A percentile compares a stretch with the other conserved stretches of the same genome.
These are phyloP conservation scores for Drosophila pseudoananassae DNA, from an alignment of 1,140 invertebrate species.

Conservation along the genomic window DNA sequence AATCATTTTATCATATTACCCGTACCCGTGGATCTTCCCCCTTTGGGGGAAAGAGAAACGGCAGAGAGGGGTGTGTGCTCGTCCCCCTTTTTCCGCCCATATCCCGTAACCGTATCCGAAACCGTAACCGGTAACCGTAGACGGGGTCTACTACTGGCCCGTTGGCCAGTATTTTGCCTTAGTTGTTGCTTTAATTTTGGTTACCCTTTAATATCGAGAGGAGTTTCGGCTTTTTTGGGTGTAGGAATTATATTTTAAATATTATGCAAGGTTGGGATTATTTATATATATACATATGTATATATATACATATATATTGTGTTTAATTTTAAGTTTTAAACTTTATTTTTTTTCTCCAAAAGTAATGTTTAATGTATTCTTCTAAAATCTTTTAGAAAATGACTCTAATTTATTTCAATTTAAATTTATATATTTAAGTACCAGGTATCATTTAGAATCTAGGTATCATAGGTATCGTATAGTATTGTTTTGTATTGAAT, in stretches of 20 bases:
- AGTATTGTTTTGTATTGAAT: neutral
- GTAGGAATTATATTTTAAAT: too few relatives aligned
- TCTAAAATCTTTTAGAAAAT: too few relatives aligned
- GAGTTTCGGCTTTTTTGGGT: neutral
- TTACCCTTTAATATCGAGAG: neutral
- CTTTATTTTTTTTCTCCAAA: too few relatives aligned
- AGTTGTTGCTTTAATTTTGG: slow-evolving; percentile 18
- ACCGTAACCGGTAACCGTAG: slow-evolving; percentile 33
- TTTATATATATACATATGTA: too few relatives aligned
- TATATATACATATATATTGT: too few relatives aligned
- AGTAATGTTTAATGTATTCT: too few relatives aligned
- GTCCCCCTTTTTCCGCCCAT: slow-evolving; percentile 1
- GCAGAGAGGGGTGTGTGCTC: neutral
- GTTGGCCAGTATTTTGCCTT: slow-evolving; percentile 41
- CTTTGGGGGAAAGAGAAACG: neutral
- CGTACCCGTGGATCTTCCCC: slow-evolving; percentile 10
- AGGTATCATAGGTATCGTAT: too few relatives aligned
- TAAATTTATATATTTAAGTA: too few relatives aligned
- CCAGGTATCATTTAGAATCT: too few relatives aligned
- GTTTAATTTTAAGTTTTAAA: too few relatives aligned
- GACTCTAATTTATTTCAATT: too few relatives aligned
- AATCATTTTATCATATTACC: slow-evolving; percentile 81
- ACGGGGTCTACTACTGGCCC: slow-evolving; percentile 23
- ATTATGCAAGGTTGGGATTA: too few relatives aligned
- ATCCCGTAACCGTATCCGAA: slow-evolving; percentile 38